Percentiles rank a stretch among this genome's conserved stretches.
phyloP scores from a whole-genome alignment of 2,113 vertebrate genomes.

The Leiothrix lutea region DNA sequence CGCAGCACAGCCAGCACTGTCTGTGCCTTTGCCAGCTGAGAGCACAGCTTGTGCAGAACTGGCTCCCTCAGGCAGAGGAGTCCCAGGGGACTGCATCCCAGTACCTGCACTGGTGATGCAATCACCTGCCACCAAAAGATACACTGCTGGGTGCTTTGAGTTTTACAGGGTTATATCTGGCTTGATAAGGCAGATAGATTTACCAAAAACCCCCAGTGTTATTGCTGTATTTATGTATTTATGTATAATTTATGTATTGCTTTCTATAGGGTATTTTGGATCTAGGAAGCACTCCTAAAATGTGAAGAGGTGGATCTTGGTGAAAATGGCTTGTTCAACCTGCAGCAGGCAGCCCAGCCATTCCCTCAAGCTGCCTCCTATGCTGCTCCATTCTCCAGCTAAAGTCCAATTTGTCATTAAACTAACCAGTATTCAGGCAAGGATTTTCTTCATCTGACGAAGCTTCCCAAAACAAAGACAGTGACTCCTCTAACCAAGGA shows the following conservation, averaged over 20 bases:
- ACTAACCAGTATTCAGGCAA: background rate
- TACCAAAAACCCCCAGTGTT: background rate
- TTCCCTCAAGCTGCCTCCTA: background rate
- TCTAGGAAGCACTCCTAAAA: background rate
- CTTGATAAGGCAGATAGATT: background rate
- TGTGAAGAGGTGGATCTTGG: background rate
- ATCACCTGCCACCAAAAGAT: background rate
- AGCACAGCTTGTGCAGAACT: background rate
- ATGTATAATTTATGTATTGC: background rate
- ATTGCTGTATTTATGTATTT: background rate
- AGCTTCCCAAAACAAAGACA: background rate
- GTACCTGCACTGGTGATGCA: background rate
- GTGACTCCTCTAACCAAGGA: background rate
- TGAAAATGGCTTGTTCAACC: background rate
- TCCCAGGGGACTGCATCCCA: background rate
- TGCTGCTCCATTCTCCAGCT: background rate
- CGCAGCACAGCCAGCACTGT: accelerated
- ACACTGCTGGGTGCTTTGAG: background rate
- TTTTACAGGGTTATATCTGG: background rate
- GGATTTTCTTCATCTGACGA: background rate
- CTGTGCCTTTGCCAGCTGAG: accelerated
- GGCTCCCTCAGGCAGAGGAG: background rate
- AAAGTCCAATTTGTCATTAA: background rate
- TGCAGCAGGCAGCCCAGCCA: background rate
- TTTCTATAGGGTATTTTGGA: background rate